These are phyloP conservation scores for Origma solitaria DNA, from an alignment of 2,113 vertebrate species.

Conservation along the genomic window DNA sequence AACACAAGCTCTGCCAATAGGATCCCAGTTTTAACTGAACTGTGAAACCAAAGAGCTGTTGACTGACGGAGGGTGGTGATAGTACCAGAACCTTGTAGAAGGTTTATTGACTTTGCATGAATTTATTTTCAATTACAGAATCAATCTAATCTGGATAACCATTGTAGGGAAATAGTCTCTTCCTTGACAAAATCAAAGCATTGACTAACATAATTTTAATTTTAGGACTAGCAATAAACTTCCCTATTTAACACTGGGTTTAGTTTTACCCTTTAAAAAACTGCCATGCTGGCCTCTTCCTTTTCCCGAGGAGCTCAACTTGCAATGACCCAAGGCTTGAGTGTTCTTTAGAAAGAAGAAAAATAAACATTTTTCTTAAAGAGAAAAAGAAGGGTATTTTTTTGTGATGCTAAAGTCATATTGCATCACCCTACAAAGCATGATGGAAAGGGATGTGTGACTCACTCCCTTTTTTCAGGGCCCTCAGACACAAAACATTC, in stretches of 20 bases:
- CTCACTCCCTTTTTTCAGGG: not conserved
- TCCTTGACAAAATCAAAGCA: not conserved
- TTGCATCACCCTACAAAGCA: not conserved
- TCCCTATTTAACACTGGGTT: not conserved
- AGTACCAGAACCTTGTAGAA: not conserved
- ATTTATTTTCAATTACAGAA: slow-evolving; percentile 7
- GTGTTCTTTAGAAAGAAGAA: not conserved
- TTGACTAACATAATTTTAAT: not conserved
- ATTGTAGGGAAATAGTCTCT: not conserved
- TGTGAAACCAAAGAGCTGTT: not conserved
- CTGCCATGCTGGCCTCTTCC: not conserved
- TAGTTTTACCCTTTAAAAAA: not conserved
- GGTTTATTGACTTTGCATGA: not conserved
- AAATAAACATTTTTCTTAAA: not conserved
- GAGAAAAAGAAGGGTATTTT: not conserved
- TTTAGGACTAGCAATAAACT: not conserved
- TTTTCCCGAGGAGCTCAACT: not conserved
- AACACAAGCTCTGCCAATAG: not conserved
- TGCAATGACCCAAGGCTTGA: not conserved
- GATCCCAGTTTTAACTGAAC: not conserved
- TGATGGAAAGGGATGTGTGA: not conserved
- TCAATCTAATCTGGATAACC: not conserved
- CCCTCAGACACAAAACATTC: not conserved
- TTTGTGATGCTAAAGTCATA: not conserved
- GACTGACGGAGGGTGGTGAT: not conserved